Percentiles rank a stretch among this genome's conserved stretches.
phyloP scores from a whole-genome alignment of 2,888 invertebrate genomes.

The Drosophila kambysellisi region DNA sequence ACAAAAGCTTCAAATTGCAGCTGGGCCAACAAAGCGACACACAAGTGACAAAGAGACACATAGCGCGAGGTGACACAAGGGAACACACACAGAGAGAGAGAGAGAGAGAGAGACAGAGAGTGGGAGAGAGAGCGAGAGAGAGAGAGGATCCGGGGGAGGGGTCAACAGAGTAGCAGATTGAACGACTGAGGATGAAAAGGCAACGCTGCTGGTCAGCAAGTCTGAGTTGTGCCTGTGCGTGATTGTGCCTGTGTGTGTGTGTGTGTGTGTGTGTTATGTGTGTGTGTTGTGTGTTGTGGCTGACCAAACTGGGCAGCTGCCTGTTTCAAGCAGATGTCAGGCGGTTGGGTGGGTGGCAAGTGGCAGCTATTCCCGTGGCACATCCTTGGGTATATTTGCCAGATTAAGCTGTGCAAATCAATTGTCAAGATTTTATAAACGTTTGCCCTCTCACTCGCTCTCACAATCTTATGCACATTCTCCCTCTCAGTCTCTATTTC shows the following conservation, averaged over 20 bases:
- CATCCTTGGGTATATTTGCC: constrained; percentile 32
- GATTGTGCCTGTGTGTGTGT: background rate
- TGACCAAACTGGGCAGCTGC: constrained; percentile 11
- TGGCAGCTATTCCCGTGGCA: constrained; percentile 19
- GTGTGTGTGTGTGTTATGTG: background rate
- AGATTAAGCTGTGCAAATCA: constrained; percentile 42
- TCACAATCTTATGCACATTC: background rate
- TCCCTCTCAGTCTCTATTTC: background rate
- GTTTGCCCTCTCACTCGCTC: background rate
- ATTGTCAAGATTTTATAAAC: constrained; percentile 50
- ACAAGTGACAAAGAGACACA: constrained; percentile 19
- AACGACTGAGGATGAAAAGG: constrained; percentile 6
- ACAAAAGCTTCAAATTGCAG: constrained; percentile 75
- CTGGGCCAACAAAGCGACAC: constrained; percentile 58
- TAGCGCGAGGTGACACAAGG: too few relatives aligned
- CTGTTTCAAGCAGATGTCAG: constrained; percentile 1
- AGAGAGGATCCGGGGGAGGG: too few relatives aligned
- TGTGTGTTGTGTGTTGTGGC: constrained; percentile 10
- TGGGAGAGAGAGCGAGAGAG: background rate
- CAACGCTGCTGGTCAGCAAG: constrained; percentile 6
- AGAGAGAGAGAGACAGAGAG: background rate
- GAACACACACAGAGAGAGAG: background rate
- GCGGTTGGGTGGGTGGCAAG: background rate
- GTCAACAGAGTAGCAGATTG: background rate
- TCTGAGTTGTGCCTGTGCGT: background rate